These are phyloP conservation scores for Shargacucullia verbasci DNA, from an alignment of 2,888 invertebrate species.

Conservation along the genomic window DNA sequence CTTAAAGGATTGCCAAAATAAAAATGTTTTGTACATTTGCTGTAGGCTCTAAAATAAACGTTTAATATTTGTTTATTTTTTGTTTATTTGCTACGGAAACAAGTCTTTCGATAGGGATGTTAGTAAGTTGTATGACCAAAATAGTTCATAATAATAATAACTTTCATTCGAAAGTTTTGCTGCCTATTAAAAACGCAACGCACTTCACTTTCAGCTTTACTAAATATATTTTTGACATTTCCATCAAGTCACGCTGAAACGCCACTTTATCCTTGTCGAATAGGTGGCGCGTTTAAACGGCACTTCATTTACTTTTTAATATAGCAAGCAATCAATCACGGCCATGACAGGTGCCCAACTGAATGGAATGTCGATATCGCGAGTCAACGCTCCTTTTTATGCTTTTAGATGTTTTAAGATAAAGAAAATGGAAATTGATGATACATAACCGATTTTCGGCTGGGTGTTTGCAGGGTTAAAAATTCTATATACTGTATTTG, in stretches of 20 bases:
- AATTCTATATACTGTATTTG: too few species aligned
- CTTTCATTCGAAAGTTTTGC: too few species aligned
- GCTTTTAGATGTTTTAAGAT: conserved; percentile 59
- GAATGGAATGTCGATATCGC: conserved; percentile 73
- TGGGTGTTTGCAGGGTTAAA: conserved; percentile 3
- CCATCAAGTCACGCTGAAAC: conserved; percentile 68
- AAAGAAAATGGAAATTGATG: conserved; percentile 55
- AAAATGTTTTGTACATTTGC: too few species aligned
- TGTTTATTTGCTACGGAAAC: too few species aligned
- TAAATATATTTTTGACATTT: conserved; percentile 54
- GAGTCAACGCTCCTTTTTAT: conserved; percentile 63
- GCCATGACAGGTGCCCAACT: conserved; percentile 72
- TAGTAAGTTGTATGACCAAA: too few species aligned
- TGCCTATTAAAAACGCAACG: too few species aligned
- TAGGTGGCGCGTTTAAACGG: conserved; percentile 70
- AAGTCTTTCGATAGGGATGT: too few species aligned
- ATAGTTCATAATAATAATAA: too few species aligned
- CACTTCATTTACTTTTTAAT: conserved; percentile 83
- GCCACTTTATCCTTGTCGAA: conserved; percentile 68
- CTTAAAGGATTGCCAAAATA: too few species aligned
- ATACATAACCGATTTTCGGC: conserved; percentile 24
- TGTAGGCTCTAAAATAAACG: too few species aligned
- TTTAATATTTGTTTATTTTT: too few species aligned
- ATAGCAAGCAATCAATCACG: conserved; percentile 80
- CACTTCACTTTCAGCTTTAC: background rate